Conservation (phyloP, 1,140 invertebrate genomes). For the Metaphire vulgaris region DNA sequence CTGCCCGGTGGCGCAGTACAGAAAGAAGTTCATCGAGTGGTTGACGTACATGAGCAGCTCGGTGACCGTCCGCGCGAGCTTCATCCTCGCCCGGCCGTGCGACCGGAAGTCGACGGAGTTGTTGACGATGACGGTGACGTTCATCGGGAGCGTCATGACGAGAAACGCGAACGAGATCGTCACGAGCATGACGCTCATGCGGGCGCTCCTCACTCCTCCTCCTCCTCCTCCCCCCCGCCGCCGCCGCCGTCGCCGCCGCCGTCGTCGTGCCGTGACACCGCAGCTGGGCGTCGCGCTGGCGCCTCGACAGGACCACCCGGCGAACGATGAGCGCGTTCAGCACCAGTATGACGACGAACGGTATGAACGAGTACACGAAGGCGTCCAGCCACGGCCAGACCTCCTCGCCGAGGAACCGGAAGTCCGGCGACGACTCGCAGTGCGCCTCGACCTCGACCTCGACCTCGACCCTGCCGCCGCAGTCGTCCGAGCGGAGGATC, state of each 20-base stretch:
- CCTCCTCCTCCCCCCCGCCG: too few relatives aligned
- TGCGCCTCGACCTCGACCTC: slow-evolving; percentile 12
- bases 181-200: slow-evolving; percentile 44
- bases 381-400: slow-evolving; percentile 46
- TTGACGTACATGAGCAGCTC: slow-evolving; percentile 49
- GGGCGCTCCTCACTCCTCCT: too few relatives aligned
- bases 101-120: slow-evolving; percentile 16
- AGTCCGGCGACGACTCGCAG: slow-evolving; percentile 20
- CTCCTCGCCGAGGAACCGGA: slow-evolving; percentile 32
- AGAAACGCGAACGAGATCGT: slow-evolving; percentile 46
- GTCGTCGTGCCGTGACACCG: too few relatives aligned
- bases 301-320: slow-evolving; percentile 32
- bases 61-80: slow-evolving; percentile 38
- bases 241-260: too few relatives aligned
- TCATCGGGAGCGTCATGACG: too few relatives aligned
- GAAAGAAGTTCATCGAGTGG: too few relatives aligned
- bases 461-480: not conserved
- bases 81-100: slow-evolving; percentile 34
- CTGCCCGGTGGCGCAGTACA: too few relatives aligned
- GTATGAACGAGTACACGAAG: slow-evolving; percentile 41
- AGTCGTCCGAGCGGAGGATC: too few relatives aligned
- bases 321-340: slow-evolving; percentile 26
- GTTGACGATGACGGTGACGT: slow-evolving; percentile 39
- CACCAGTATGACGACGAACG: slow-evolving; percentile 37
- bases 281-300: too few relatives aligned